Conservation (phyloP, 2,888 invertebrate genomes). For the Julus scandinavius region DNA sequence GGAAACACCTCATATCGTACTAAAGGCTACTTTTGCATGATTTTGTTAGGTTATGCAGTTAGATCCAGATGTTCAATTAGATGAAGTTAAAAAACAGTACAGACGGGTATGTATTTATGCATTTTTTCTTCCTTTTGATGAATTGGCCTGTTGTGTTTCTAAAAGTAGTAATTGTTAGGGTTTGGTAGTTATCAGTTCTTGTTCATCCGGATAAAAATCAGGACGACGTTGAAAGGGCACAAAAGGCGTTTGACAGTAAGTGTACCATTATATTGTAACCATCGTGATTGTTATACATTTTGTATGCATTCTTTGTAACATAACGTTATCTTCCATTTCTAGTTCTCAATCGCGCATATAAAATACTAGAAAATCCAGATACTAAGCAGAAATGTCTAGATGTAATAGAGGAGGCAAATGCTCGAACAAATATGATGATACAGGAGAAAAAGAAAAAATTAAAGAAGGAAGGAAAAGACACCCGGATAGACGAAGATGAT, state of each 20-base stretch:
- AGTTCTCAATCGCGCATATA: slow-evolving; percentile 94
- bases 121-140: slow-evolving; percentile 46
- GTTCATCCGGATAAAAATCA: slow-evolving; percentile 99
- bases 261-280: slow-evolving; percentile 66
- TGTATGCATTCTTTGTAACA: slow-evolving; percentile 90
- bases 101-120: slow-evolving; percentile 72
- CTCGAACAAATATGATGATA: slow-evolving; percentile 91
- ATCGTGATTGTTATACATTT: slow-evolving; percentile 78
- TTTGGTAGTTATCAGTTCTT: slow-evolving; percentile 83
- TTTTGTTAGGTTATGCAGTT: slow-evolving; percentile 79
- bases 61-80: slow-evolving; percentile 87
- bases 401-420: slow-evolving; percentile 96
- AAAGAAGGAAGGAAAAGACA: slow-evolving; percentile 83
- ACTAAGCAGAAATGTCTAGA: slow-evolving; percentile 93
- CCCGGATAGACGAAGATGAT: slow-evolving; percentile 78
- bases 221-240: slow-evolving; percentile 93
- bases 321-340: slow-evolving; percentile 59
- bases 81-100: slow-evolving; percentile 97
- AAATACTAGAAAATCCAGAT: slow-evolving; percentile 93
- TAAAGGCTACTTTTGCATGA: background rate
- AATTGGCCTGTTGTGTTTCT: background rate
- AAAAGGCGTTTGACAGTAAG: slow-evolving; percentile 72
- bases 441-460: slow-evolving; percentile 92
- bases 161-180: slow-evolving; percentile 56
- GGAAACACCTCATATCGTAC: background rate